Evolutionary conservation across 2,888 invertebrate species (phyloP).

Genomic region (Eristalis arbustorum): DNA sequence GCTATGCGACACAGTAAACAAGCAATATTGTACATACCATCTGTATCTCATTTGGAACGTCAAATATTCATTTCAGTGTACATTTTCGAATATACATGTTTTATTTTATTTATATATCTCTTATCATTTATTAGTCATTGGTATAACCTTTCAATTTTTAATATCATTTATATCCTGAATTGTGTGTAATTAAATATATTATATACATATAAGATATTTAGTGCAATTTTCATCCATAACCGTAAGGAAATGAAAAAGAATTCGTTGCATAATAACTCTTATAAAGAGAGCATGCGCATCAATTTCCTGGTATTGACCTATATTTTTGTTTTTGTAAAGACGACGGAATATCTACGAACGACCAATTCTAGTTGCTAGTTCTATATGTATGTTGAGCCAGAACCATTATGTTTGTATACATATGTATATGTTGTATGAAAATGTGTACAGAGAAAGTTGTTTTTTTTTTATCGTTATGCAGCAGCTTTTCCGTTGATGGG

Average conservation of each 20-base stretch:
- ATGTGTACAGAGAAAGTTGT: conserved; percentile 49
- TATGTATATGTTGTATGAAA: conserved; percentile 18
- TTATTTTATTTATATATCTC: background rate
- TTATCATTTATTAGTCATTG: background rate
- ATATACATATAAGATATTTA: conserved; percentile 31
- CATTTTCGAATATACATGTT: background rate
- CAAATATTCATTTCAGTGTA: background rate
- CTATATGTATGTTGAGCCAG: conserved; percentile 7
- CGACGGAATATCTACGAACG: conserved; percentile 27
- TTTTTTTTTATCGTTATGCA: conserved; percentile 35
- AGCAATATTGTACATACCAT: conserved; percentile 43
- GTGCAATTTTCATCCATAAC: conserved; percentile 45
- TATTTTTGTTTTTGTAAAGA: conserved; percentile 66
- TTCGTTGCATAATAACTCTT: conserved; percentile 68
- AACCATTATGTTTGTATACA: conserved; percentile 6
- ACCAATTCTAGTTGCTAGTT: conserved; percentile 39
- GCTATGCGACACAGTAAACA: conserved; percentile 22
- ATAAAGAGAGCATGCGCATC: conserved; percentile 67
- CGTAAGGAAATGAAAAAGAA: conserved; percentile 56
- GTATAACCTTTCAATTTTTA: background rate
- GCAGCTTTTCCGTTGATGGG: conserved; percentile 39
- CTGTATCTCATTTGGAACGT: conserved; percentile 1
- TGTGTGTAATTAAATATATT: background rate
- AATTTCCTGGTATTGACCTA: conserved; percentile 69
- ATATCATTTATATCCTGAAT: conserved; percentile 17